Percentiles rank a stretch among this genome's conserved stretches.
Evolutionary conservation across 2,888 invertebrate genomes (phyloP).

Genomic region (Rotaria magnacalcarata): DNA sequence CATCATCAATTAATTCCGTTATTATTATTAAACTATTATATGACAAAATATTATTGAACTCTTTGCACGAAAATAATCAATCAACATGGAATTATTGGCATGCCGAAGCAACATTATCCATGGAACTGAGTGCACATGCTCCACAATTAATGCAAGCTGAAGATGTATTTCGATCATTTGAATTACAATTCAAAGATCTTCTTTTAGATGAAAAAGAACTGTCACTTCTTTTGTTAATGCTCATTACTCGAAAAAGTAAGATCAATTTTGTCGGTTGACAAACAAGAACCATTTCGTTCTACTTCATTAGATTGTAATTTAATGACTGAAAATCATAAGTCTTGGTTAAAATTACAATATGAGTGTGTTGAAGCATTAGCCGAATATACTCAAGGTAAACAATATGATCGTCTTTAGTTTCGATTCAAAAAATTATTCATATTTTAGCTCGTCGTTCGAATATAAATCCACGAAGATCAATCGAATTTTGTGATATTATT

Average conservation of each 20-base stretch:
- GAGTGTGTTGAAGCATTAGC: conserved; percentile 13
- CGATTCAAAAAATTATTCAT: neutral
- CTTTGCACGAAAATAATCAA: neutral
- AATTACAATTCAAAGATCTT: neutral
- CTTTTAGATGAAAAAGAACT: conserved; percentile 28
- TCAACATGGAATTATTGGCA: conserved; percentile 20
- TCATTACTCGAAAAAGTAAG: neutral
- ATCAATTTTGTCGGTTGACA: neutral
- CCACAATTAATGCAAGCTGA: neutral
- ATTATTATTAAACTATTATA: neutral
- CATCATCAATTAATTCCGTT: neutral
- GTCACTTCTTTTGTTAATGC: conserved; percentile 11
- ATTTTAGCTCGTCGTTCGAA: neutral
- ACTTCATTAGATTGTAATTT: neutral
- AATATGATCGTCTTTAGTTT: no score
- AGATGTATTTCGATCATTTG: neutral
- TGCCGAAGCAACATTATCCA: neutral
- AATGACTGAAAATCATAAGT: neutral
- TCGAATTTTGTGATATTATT: conserved; percentile 10
- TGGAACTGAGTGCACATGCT: conserved; percentile 2
- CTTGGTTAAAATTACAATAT: neutral
- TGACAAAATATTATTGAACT: neutral
- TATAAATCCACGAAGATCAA: neutral
- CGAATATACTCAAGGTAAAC: conserved; percentile 12
- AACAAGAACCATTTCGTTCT: neutral